These are phyloP conservation scores for Chirona hameri DNA, from an alignment of 2,888 invertebrate genomes.

Conservation along the genomic window DNA sequence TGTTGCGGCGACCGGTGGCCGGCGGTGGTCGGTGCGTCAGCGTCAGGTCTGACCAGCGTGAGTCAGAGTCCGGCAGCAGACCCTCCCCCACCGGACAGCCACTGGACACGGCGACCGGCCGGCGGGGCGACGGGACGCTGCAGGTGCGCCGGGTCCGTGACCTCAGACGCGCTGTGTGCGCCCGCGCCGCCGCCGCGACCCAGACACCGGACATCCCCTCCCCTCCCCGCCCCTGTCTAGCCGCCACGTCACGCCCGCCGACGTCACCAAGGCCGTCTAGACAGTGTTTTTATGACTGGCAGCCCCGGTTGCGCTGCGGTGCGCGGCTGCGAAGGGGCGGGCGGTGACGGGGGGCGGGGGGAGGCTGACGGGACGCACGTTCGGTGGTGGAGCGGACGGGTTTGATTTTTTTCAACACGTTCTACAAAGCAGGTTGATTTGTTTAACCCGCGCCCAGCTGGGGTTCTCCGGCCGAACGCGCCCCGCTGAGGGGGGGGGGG, in stretches of 20 bases:
- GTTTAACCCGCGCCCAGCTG: too few species aligned
- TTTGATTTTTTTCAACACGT: too few species aligned
- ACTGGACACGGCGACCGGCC: not conserved
- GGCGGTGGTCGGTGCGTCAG: not conserved
- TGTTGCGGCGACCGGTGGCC: too few species aligned
- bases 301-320: not conserved
- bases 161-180: not conserved
- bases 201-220: conserved; percentile 13
- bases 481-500: too few species aligned
- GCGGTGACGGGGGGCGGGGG: not conserved
- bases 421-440: too few species aligned
- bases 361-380: not conserved
- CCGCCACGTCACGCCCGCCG: not conserved
- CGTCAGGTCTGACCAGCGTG: not conserved
- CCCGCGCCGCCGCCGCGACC: not conserved
- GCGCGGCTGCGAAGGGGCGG: not conserved
- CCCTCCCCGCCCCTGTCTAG: not conserved
- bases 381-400: too few species aligned
- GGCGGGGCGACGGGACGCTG: not conserved
- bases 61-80: not conserved
- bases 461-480: too few species aligned
- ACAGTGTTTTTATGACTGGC: conserved; percentile 7
- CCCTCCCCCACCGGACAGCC: not conserved
- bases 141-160: not conserved
- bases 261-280: conserved; percentile 26